These are phyloP conservation scores for Diachrysia chrysitis DNA, from an alignment of 2,888 invertebrate species.

Conservation along the genomic window DNA sequence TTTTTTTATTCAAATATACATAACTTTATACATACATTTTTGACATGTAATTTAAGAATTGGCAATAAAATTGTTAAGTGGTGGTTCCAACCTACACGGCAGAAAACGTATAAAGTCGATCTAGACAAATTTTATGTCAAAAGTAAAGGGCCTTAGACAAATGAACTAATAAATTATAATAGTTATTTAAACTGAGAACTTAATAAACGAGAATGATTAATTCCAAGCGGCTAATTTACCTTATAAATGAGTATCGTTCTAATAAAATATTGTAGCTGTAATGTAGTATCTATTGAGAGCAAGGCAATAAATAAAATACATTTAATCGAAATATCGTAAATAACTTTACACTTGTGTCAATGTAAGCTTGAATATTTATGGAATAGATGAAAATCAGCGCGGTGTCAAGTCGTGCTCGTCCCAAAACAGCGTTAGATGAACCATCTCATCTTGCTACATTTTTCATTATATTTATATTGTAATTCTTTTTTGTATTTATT, in stretches of 20 bases:
- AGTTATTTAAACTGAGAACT: constrained; percentile 10
- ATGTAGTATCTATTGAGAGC: constrained; percentile 20
- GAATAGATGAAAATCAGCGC: not conserved
- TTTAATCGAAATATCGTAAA: constrained; percentile 9
- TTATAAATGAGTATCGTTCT: constrained; percentile 26
- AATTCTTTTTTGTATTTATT: no score
- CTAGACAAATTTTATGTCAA: not conserved
- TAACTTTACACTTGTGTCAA: constrained; percentile 9
- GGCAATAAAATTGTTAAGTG: no score
- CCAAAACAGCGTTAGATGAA: no score
- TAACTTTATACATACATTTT: no score
- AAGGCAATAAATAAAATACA: constrained; percentile 31
- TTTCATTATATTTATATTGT: not conserved
- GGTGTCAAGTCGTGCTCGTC: no score
- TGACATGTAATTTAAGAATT: no score
- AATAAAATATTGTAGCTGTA: constrained; percentile 12
- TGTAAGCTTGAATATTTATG: not conserved
- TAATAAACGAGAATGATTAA: constrained; percentile 14
- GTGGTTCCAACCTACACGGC: not conserved
- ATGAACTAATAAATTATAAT: constrained; percentile 1
- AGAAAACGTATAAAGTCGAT: no score
- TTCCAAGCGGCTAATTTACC: constrained; percentile 20
- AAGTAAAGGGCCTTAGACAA: constrained; percentile 1
- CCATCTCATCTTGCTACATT: no score
- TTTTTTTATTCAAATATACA: no score